A percentile compares a stretch with the other conserved stretches of the same genome.
Evolutionary conservation across 2,888 invertebrate genomes (phyloP).

Genomic region (Celastrina argiolus): DNA sequence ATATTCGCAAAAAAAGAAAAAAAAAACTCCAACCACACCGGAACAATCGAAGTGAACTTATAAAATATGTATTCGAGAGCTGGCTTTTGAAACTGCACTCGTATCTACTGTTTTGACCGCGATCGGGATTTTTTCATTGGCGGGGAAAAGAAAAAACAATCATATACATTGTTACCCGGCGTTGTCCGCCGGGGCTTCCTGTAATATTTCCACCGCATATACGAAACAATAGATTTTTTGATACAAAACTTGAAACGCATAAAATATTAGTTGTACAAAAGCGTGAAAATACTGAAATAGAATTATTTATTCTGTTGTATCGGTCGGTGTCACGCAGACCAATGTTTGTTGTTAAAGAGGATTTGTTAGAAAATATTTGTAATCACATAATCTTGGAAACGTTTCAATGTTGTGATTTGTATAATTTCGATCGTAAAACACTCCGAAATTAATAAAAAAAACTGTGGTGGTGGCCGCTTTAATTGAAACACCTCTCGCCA

Average conservation of each 20-base stretch:
- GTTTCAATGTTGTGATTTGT: too few species aligned
- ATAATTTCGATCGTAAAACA: too few species aligned
- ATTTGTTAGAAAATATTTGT: neutral
- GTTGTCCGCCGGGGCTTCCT: slow-evolving; percentile 30
- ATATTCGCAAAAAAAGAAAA: slow-evolving; percentile 55
- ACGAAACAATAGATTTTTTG: slow-evolving; percentile 27
- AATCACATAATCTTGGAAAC: neutral
- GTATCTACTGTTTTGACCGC: slow-evolving; percentile 66
- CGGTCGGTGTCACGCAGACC: neutral
- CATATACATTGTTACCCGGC: slow-evolving; percentile 38
- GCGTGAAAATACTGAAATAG: neutral
- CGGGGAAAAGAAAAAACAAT: slow-evolving; percentile 44
- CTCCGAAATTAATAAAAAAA: too few species aligned
- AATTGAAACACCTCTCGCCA: too few species aligned
- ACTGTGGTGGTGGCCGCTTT: too few species aligned
- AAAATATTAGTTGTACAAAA: neutral
- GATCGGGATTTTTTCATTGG: slow-evolving; percentile 63
- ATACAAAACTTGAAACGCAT: neutral
- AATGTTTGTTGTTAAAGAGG: neutral
- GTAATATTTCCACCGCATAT: slow-evolving; percentile 27
- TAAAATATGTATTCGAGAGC: slow-evolving; percentile 72
- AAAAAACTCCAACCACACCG: slow-evolving; percentile 54
- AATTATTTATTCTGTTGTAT: neutral
- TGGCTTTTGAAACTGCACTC: slow-evolving; percentile 69
- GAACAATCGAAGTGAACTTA: slow-evolving; percentile 77